phyloP scores from a whole-genome alignment of 2,888 invertebrate species.

The Tholera decimalis region DNA sequence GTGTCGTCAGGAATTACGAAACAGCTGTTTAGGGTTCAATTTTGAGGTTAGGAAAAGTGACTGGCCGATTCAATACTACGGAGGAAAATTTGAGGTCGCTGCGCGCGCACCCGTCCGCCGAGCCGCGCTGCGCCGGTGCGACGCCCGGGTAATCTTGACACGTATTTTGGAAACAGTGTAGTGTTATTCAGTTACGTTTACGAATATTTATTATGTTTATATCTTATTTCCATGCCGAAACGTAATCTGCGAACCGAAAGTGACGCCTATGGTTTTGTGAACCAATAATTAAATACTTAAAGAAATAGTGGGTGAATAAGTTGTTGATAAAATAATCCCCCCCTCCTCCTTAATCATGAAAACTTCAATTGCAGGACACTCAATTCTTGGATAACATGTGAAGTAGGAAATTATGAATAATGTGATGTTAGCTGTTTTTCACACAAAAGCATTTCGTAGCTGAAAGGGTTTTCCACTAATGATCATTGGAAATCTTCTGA shows the following conservation, averaged over 20 bases:
- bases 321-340: slow-evolving; percentile 1
- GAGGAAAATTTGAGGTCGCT: slow-evolving; percentile 74
- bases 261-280: neutral
- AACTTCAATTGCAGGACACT: neutral
- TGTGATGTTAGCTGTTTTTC: neutral
- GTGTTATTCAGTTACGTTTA: slow-evolving; percentile 8
- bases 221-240: neutral
- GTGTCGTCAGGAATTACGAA: slow-evolving; percentile 70
- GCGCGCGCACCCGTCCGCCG: slow-evolving; percentile 86
- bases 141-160: slow-evolving; percentile 74
- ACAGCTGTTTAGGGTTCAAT: slow-evolving; percentile 84
- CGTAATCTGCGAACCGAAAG: neutral
- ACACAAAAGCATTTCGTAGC: neutral
- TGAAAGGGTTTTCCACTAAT: slow-evolving; percentile 1
- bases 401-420: neutral
- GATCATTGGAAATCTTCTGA: too few species aligned
- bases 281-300: too few species aligned
- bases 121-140: slow-evolving; percentile 71
- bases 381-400: neutral
- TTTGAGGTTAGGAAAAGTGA: slow-evolving; percentile 89
- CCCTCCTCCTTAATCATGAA: neutral
- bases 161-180: slow-evolving; percentile 66
- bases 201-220: neutral
- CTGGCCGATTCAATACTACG: slow-evolving; percentile 85
- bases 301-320: neutral